Evolutionary conservation across 2,797 vertebrate genomes (phyloP).

Genomic region (Pteropus rufus): DNA sequence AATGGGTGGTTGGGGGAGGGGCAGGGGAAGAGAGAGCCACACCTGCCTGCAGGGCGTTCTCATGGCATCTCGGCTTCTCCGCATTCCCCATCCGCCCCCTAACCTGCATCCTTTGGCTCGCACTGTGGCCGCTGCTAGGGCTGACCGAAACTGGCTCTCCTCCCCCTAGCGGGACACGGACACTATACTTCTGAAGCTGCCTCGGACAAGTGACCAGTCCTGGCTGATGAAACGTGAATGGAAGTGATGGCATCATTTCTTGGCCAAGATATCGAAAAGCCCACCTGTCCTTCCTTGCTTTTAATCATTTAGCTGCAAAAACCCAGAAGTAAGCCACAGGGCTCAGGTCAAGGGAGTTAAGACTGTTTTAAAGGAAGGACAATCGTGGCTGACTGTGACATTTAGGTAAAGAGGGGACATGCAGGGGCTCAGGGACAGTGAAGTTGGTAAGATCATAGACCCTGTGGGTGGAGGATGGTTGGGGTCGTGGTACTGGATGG

Average conservation of each 20-base stretch:
- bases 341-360: not conserved
- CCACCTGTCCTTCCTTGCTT: accelerated
- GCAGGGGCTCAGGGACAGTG: not conserved
- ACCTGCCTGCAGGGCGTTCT: not conserved
- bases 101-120: accelerated
- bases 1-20: accelerated
- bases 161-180: not conserved
- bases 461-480: not conserved
- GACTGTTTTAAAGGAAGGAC: not conserved
- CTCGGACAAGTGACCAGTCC: accelerated
- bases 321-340: not conserved
- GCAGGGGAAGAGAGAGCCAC: accelerated
- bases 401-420: not conserved
- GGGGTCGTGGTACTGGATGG: not conserved
- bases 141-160: not conserved
- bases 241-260: not conserved
- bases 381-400: not conserved
- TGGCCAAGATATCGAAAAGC: not conserved
- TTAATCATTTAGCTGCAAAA: not conserved
- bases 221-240: not conserved
- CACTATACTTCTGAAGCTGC: not conserved
- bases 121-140: accelerated
- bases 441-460: not conserved
- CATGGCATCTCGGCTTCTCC: not conserved
- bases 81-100: not conserved